Base-by-base conservation (phyloP, 2,888 invertebrate species). In the Hirudinaria manillensis region DNA sequence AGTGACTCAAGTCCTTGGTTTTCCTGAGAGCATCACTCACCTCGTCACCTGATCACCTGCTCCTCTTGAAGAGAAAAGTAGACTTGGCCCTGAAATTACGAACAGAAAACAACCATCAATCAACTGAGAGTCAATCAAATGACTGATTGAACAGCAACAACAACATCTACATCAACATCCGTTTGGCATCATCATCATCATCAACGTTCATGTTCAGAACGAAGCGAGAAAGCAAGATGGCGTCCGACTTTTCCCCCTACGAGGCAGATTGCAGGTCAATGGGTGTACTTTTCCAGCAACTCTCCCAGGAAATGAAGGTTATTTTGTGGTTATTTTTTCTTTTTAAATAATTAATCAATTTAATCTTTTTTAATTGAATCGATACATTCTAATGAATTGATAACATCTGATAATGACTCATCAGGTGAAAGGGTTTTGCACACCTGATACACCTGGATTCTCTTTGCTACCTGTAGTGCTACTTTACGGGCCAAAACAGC, bases 271-370 rank as follows among this genome's bases (percentile, higher is more conserved):
- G 73, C 29, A 19, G 73, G 55, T n/a, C n/a, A 21, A 73, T 73
- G 73, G 73, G 65, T n/a, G 73, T 19, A 7, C 65, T 73, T 36
- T 73, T 73, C n/a, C 73, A 73, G n/a, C 56, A 73, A 36, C 61
- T 73, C 7, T 56, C 55, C 10, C 73, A 73, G 36, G 73, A 73
- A 27, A 32, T 73, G 65, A 73, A 73, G 65, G 73, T 73, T 32
- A 27, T 21, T 73, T 4, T 6, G 4, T 29, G 21, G 3, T 7
- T 32, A 24, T 45, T 24, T 53, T 16, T 6, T 53, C 24, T 53
- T 51, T 24, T 16, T 45, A 27, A 27, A 27, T 72, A n/a, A 53
- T 51, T 55, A n/a, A 3, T 72, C 21, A n/a, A n/a, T n/a, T n/a
- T n/a, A n/a, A n/a, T n/a, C n/a, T 7, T 61, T 24, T 61, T 61